phyloP scores from a whole-genome alignment of 1,140 invertebrate species.

The Drosophila sturtevanti region DNA sequence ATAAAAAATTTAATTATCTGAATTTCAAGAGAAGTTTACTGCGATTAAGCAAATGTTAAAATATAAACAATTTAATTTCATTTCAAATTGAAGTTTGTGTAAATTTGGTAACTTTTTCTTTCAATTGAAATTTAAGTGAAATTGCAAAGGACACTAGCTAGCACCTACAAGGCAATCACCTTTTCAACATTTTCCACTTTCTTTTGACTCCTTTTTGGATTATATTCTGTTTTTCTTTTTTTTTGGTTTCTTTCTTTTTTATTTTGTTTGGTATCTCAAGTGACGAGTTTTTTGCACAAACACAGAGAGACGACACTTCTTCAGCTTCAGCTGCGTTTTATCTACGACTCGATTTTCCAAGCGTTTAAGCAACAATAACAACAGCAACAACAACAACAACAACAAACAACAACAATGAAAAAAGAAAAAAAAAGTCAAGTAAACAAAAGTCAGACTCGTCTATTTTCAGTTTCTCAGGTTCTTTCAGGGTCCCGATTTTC shows the following conservation, averaged over 20 bases:
- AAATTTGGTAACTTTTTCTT: not conserved
- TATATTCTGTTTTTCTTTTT: constrained; percentile 10
- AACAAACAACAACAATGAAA: constrained; percentile 3
- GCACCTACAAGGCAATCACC: constrained; percentile 13
- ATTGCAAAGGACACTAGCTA: not conserved
- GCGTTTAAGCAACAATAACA: constrained; percentile 67
- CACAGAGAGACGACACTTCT: constrained; percentile 61
- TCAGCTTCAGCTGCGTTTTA: constrained; percentile 64
- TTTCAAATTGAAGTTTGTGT: not conserved
- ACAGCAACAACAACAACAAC: constrained; percentile 35
- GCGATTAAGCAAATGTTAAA: too few species aligned
- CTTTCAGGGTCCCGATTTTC: constrained; percentile 11
- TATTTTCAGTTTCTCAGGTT: not conserved
- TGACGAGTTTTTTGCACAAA: constrained; percentile 38
- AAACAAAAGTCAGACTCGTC: constrained; percentile 53
- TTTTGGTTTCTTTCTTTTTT: not conserved
- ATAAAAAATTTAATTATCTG: too few species aligned
- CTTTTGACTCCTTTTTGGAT: constrained; percentile 19
- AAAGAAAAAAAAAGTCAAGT: constrained; percentile 23
- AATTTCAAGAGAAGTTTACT: not conserved
- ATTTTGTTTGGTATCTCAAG: constrained; percentile 36
- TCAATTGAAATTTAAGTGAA: constrained; percentile 1
- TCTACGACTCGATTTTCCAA: constrained; percentile 70
- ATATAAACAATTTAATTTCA: not conserved
- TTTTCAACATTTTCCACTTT: not conserved